phyloP scores from a whole-genome alignment of 2,888 invertebrate species.

The Calliphora vomitoria region DNA sequence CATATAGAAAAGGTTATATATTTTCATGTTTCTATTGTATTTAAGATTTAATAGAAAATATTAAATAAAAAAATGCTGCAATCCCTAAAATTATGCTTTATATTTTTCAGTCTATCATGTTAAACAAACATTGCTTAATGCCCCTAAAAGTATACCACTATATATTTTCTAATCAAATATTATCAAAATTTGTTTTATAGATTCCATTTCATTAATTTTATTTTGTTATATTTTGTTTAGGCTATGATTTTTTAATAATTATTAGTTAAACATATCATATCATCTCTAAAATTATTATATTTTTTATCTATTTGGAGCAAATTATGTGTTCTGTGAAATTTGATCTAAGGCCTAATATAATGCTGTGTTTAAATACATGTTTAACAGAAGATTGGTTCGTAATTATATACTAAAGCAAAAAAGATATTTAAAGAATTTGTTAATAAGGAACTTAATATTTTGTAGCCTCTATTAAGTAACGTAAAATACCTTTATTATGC shows the following conservation, averaged over 20 bases:
- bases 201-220: background rate
- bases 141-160: no score
- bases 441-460: no score
- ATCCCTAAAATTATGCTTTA: background rate
- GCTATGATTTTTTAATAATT: background rate
- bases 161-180: background rate
- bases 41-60: no score
- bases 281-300: background rate
- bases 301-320: background rate
- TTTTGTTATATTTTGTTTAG: background rate
- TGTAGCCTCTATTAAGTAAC: no score
- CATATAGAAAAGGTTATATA: background rate
- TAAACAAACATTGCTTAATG: background rate
- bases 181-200: background rate
- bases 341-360: background rate
- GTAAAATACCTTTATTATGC: no score
- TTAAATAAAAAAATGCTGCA: no score
- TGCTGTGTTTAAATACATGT: background rate
- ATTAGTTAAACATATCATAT: background rate
- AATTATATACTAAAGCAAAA: no score
- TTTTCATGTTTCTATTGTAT: background rate
- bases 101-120: background rate
- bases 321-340: constrained; percentile 1
- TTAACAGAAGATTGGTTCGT: background rate
- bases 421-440: no score